phyloP scores from a whole-genome alignment of 2,113 vertebrate genomes.

The Paradoxurus hermaphroditus region DNA sequence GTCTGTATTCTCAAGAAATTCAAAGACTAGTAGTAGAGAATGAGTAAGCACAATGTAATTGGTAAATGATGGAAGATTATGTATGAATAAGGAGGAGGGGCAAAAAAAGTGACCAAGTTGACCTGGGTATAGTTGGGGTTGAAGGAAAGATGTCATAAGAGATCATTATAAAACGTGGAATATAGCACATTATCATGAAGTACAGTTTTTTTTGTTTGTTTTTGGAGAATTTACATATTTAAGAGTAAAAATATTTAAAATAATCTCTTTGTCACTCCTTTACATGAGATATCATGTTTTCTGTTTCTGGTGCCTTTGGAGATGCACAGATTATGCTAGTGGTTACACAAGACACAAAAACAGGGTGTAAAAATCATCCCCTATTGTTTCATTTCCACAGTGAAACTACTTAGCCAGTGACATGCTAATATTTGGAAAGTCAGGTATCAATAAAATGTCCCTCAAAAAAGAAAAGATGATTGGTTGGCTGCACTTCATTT shows the following conservation, averaged over 20 bases:
- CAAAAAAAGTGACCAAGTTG: neutral
- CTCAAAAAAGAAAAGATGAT: neutral
- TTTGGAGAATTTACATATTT: neutral
- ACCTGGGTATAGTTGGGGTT: accelerated
- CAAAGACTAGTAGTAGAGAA: neutral
- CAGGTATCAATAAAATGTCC: neutral
- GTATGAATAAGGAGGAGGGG: accelerated
- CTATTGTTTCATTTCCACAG: neutral
- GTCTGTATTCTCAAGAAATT: neutral
- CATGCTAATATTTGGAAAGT: neutral
- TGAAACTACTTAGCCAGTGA: neutral
- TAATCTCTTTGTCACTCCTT: slow-evolving; percentile 5
- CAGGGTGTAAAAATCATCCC: neutral
- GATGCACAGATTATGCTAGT: neutral
- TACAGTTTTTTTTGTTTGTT: neutral
- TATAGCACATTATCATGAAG: neutral
- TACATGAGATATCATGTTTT: slow-evolving; percentile 6
- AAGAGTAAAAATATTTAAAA: neutral
- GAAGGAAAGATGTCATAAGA: neutral
- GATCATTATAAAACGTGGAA: neutral
- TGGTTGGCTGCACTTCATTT: slow-evolving; percentile 45
- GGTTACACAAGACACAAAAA: neutral
- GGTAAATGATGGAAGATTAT: neutral
- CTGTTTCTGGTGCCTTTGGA: neutral
- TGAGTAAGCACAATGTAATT: neutral